Evolutionary conservation across 1,140 invertebrate genomes (phyloP), one percentile per base, ranked within the genome.

Genomic region (Zophobas morio): DNA sequence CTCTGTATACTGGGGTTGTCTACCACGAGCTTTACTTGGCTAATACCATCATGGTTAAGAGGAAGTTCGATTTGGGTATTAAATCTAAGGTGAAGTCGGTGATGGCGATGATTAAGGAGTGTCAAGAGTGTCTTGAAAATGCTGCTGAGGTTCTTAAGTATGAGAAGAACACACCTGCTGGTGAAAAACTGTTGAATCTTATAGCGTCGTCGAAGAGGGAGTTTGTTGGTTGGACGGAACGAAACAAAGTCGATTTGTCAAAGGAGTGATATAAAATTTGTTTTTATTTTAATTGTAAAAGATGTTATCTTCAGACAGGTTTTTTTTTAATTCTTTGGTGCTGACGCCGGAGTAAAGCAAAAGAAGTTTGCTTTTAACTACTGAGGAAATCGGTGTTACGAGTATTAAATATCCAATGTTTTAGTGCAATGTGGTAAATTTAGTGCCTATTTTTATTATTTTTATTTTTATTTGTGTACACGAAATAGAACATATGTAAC

Each of bases 1-100:
- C 90, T 63, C 87, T 95, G 40, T 95, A 95, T 81, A 89, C 90
- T 0, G 90, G 91, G n/a, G 92, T 94, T 33, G 86, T 94, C 39
- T 87, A 92, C 46, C 90, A 93, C 70, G 94, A 95, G 85, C 86
- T 94, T 1, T 84, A 90, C 74, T 85, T 91, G 81, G 90, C 90
- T 20, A 81, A 91, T 82, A 79, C 91, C 79, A 86, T 90, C 75
- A 87, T 89, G 71, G 85, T 88, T 2, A 88, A 88, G 53, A 83
- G 89, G 51, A 88, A 88, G 77, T 82, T 85, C 75, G 88, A 89
- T 72, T 81, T 83, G 51, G 88, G 88, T 75, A 84, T 83, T 36
- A 85, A 86, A 78, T 81, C 81, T 35, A 82, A 81, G 72, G 81
- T 84, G 35, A 84, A 84, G 35, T 81, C 80, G 33, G 78, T 87